Evolutionary conservation across 2,797 vertebrate genomes (phyloP).

Genomic region (Sebastes melanostomus): DNA sequence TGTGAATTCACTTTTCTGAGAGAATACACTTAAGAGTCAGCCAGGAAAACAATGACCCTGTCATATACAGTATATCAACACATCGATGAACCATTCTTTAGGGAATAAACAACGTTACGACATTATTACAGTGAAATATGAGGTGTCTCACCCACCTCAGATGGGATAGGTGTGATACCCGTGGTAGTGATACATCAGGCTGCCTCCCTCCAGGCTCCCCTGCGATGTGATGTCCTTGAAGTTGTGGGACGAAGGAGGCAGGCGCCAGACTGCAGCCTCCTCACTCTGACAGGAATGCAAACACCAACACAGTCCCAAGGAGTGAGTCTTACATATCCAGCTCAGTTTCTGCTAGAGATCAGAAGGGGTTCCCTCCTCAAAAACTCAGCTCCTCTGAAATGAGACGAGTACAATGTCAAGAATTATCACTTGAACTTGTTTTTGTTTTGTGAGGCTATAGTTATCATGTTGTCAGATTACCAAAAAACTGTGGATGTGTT

Average conservation of each 20-base stretch:
- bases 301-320: slow-evolving; percentile 48
- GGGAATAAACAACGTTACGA: slow-evolving; percentile 8
- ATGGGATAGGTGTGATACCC: slow-evolving; percentile 32
- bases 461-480: neutral
- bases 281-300: slow-evolving; percentile 63
- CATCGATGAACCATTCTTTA: neutral
- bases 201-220: slow-evolving; percentile 43
- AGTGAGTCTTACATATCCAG: neutral
- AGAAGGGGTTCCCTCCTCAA: slow-evolving; percentile 11
- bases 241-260: slow-evolving; percentile 54
- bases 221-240: slow-evolving; percentile 70
- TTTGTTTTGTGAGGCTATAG: neutral
- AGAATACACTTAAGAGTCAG: neutral
- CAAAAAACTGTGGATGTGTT: neutral
- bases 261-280: slow-evolving; percentile 65
- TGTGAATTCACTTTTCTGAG: neutral
- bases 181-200: slow-evolving; percentile 53
- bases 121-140: slow-evolving; percentile 3
- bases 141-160: slow-evolving; percentile 8
- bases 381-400: neutral
- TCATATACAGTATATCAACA: neutral
- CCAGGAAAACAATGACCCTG: neutral
- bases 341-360: neutral
- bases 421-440: neutral
- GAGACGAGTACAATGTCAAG: neutral